These are phyloP conservation scores for Cherax destructor DNA, from an alignment of 1,140 invertebrate genomes.

Conservation along the genomic window DNA sequence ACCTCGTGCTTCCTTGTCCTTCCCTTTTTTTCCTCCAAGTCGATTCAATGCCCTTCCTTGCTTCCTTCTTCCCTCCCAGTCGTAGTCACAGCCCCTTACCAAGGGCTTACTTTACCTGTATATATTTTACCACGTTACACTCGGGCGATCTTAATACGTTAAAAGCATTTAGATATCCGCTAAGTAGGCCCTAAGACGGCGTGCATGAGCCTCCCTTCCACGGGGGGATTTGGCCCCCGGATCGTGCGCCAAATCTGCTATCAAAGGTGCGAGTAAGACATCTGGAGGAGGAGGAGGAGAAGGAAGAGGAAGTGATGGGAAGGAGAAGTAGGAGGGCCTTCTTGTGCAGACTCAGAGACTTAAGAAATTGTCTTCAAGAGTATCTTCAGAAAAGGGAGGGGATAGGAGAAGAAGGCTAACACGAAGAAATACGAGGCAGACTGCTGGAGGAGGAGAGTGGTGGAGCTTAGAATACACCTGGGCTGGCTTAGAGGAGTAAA, in stretches of 20 bases:
- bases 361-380: background rate
- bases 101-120: no score
- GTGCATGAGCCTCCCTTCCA: constrained; percentile 9
- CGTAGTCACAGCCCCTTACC: no score
- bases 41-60: background rate
- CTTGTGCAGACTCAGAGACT: background rate
- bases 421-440: background rate
- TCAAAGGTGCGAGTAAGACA: constrained; percentile 18
- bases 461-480: no score
- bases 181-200: constrained; percentile 16
- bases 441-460: background rate
- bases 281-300: background rate
- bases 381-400: background rate
- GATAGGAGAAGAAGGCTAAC: background rate
- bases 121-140: background rate
- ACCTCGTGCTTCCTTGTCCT: background rate
- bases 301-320: no score
- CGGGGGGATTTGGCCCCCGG: constrained; percentile 7
- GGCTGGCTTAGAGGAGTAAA: no score
- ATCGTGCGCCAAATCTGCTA: constrained; percentile 4
- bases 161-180: constrained; percentile 40
- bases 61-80: background rate
- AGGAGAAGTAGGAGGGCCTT: background rate
- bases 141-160: constrained; percentile 37
- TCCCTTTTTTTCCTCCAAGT: background rate